These are phyloP conservation scores for Calephelis virginiensis DNA, from an alignment of 1,140 invertebrate species.

Conservation along the genomic window DNA sequence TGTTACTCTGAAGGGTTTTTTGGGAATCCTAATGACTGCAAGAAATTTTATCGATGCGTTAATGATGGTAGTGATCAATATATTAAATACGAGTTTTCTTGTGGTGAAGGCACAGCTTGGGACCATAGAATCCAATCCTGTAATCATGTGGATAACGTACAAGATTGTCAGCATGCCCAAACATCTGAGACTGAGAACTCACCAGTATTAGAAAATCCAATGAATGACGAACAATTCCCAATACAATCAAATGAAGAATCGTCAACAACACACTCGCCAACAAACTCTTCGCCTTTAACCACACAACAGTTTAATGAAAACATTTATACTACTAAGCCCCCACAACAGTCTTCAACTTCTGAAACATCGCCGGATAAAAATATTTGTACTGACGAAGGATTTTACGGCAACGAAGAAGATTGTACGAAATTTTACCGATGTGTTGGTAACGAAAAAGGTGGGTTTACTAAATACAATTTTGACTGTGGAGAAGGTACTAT, in stretches of 20 bases:
- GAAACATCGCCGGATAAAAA: conserved; percentile 28
- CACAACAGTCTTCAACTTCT: conserved; percentile 26
- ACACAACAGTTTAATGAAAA: conserved; percentile 17
- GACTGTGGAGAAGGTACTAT: conserved; percentile 80
- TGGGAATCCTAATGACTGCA: conserved; percentile 83
- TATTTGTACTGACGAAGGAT: conserved; percentile 77
- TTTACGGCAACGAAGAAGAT: conserved; percentile 80
- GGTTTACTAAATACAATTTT: conserved; percentile 79
- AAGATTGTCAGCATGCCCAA: neutral
- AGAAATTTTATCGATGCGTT: conserved; percentile 89
- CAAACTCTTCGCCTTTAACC: conserved; percentile 9
- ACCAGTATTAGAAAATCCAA: conserved; percentile 70
- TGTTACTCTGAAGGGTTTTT: conserved; percentile 83
- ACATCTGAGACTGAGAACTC: neutral
- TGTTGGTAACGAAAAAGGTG: conserved; percentile 81
- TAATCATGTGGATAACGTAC: conserved; percentile 75
- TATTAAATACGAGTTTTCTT: conserved; percentile 84
- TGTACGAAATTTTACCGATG: conserved; percentile 86
- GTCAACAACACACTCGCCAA: conserved; percentile 22
- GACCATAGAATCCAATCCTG: conserved; percentile 83
- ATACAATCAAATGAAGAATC: conserved; percentile 18
- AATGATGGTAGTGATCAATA: conserved; percentile 80
- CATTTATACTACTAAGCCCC: conserved; percentile 16
- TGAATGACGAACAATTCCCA: conserved; percentile 20
- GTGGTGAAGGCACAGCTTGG: conserved; percentile 87